These are phyloP conservation scores for Xenopus borealis DNA, from an alignment of 2,113 vertebrate genomes.

Conservation along the genomic window DNA sequence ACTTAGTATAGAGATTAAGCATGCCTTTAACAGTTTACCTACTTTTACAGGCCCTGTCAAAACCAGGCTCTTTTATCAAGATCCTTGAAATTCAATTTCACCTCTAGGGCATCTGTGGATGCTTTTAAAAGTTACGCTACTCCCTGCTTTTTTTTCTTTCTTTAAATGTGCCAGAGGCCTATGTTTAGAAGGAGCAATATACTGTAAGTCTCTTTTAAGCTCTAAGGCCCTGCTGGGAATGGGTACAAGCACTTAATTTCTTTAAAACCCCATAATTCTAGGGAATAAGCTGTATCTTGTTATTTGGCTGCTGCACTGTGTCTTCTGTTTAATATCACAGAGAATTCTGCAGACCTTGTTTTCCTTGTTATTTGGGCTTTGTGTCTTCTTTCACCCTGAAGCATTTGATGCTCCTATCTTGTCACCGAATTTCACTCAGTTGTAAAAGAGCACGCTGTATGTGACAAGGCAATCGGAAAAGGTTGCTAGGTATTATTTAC, in stretches of 20 bases:
- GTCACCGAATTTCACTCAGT: no score
- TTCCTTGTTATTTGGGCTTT: constrained; percentile 7
- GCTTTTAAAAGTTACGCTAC: constrained; percentile 38
- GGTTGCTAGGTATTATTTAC: no score
- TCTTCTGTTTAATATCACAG: constrained; percentile 2
- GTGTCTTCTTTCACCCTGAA: not conserved
- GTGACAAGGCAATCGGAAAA: no score
- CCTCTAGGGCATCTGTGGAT: constrained; percentile 18
- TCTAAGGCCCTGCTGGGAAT: constrained; percentile 29
- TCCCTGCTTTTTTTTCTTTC: not conserved
- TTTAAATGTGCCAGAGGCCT: not conserved
- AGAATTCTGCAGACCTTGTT: not conserved
- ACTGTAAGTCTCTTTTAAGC: constrained; percentile 18
- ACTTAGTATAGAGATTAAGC: constrained; percentile 48
- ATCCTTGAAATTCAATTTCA: constrained; percentile 12
- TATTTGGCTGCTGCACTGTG: not conserved
- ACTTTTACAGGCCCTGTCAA: constrained; percentile 25
- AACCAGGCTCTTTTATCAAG: constrained; percentile 12
- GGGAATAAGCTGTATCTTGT: constrained; percentile 13
- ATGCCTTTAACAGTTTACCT: constrained; percentile 42
- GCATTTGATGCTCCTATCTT: no score
- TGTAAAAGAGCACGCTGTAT: no score
- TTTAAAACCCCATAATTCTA: constrained; percentile 10
- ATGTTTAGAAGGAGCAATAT: not conserved
- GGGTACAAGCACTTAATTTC: constrained; percentile 15